Evolutionary conservation across 1,140 invertebrate genomes (phyloP).

Genomic region (Drosophila kanapiae): DNA sequence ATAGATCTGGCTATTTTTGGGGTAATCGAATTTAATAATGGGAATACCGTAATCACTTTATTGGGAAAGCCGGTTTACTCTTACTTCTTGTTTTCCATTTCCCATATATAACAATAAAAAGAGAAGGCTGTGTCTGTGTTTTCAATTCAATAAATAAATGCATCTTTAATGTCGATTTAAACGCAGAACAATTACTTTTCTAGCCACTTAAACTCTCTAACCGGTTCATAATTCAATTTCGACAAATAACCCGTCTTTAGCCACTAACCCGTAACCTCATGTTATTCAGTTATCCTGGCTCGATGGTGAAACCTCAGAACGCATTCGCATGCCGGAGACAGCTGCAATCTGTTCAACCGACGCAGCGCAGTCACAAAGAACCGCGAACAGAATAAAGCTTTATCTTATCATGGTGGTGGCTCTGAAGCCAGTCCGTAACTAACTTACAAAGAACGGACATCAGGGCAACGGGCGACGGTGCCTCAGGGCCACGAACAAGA

Average conservation of each 20-base stretch:
- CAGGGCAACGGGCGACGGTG: not conserved
- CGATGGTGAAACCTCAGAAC: constrained; percentile 35
- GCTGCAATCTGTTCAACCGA: constrained; percentile 45
- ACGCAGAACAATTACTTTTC: not conserved
- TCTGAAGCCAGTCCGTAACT: constrained; percentile 64
- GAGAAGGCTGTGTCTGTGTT: not conserved
- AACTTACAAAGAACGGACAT: constrained; percentile 43
- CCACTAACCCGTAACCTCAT: constrained; percentile 4
- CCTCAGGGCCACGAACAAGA: constrained; percentile 38
- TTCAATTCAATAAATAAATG: not conserved
- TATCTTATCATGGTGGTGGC: constrained; percentile 68
- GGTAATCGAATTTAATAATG: not conserved
- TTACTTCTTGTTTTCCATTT: not conserved
- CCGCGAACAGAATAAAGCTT: constrained; percentile 51
- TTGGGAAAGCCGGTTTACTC: not conserved
- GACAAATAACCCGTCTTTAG: constrained; percentile 14
- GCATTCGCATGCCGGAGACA: constrained; percentile 45
- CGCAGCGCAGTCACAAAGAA: constrained; percentile 44
- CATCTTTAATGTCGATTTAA: not conserved
- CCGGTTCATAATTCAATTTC: constrained; percentile 14
- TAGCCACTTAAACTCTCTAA: not conserved
- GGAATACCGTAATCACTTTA: not conserved
- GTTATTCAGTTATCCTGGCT: constrained; percentile 25
- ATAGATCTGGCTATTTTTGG: constrained; percentile 6
- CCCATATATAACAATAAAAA: not conserved